phyloP scores from a whole-genome alignment of 2,113 vertebrate species.

The Penelope pileata region DNA sequence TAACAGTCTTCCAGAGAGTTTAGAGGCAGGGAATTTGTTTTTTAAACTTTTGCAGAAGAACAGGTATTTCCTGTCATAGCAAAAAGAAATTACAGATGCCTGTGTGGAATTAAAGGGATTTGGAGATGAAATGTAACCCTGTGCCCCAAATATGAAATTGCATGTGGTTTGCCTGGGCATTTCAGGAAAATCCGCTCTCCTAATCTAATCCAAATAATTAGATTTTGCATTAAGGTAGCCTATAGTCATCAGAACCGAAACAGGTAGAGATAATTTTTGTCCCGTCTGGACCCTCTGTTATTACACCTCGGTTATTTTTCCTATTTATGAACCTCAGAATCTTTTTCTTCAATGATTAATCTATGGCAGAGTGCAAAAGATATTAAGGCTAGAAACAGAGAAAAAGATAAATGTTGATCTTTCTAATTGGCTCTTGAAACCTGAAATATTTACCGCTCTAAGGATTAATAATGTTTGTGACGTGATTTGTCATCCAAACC shows the following conservation, averaged over 20 bases:
- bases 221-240: conserved; percentile 52
- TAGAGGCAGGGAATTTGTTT: neutral
- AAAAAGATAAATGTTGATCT: conserved; percentile 61
- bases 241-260: conserved; percentile 28
- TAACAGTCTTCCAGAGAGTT: neutral
- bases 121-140: conserved; percentile 31
- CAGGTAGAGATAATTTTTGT: conserved; percentile 41
- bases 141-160: conserved; percentile 30
- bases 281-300: neutral
- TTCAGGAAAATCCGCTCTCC: conserved; percentile 41
- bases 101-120: conserved; percentile 28
- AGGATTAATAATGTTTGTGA: conserved; percentile 32
- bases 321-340: neutral
- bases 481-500: conserved; percentile 34
- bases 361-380: conserved; percentile 27
- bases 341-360: conserved; percentile 42
- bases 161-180: conserved; percentile 4
- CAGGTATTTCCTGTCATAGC: neutral
- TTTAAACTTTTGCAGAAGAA: neutral
- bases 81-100: neutral
- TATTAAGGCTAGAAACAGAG: conserved; percentile 47
- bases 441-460: neutral
- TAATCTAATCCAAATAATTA: conserved; percentile 62
- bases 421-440: conserved; percentile 57
- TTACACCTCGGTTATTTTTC: neutral